Base-by-base conservation (phyloP, 2,888 invertebrate genomes). In the Cheilosia vulpina region DNA sequence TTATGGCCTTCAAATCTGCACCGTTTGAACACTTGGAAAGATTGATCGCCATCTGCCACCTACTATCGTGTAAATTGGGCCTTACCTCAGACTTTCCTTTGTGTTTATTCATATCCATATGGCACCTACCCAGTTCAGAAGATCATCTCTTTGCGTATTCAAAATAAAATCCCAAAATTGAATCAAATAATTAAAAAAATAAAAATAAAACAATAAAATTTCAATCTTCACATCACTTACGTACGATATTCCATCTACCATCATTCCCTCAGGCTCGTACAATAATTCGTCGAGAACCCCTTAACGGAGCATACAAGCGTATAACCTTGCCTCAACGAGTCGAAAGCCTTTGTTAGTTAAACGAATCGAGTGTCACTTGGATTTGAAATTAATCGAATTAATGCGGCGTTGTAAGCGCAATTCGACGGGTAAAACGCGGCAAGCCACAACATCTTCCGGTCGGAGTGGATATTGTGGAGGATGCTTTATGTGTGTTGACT, bases 331-430 rank as follows among this genome's bases (percentile, higher is more conserved):
- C 19, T 5, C 41, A 4, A 27, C 24, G 27, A 24, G 24, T 27
- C 66, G 13, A 53, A 24, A 66, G 66, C 27, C 43, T 43, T 55
- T 68, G 31, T 19, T 55, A 31, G 53, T 55, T 68, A 41, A 68
- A 41, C 53, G 66, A 68, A 55, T 68, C 66, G 53, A 68, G 66
- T 53, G 43, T 27, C 55, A 43, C 66, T 55, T 43, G 17, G 53
- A 65, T 47, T 57, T 41, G 15, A 17, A 73, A 63, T 73, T 73
- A 65, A 73, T 73, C 63, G 55, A 65, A 34, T 73, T 65, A 55
- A 65, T 55, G 13, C 31, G 34, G 9, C 63, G 73, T 45, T 72
- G 45, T 57, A 27, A 19, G 45, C n/a, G 19, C 9, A 38, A 27
- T 9, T 52, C 11, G 19, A 41, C 53, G 31, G 38, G 55, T 55